Base-by-base conservation (phyloP, 2,113 vertebrate species). In the Microcebus murinus region DNA sequence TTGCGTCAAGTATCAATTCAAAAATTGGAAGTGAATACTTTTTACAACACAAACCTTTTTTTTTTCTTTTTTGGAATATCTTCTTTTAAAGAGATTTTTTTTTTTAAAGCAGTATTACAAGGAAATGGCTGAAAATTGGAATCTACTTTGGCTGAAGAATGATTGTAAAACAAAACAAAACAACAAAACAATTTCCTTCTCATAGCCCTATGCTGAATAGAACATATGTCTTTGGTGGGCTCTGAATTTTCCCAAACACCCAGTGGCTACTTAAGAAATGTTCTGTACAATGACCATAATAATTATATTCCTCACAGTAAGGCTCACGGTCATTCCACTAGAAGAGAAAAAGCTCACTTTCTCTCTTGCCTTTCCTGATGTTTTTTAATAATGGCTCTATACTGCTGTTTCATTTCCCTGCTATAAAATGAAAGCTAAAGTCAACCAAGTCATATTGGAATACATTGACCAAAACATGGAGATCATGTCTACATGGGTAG, bases 1-100 rank as follows among this genome's bases (percentile, higher is more conserved):
- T 65, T 95, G 92, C 92, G 97, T 98, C 96, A 98, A 98, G 48
- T 89, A 97, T 92, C 74, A 93, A 83, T 81, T 57, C 61, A 97
- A 97, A 96, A 96, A 52, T 39, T 80, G 34, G 34, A 91, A 98
- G 55, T 11, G 95, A 52, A 27, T 95, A 91, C 90, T 94, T 97
- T 97, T 97, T 90, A 67, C 95, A 96, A 91, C 63, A 94, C 61
- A 93, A 79, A 97, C 6, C 77, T 45, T 45, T 45, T 45, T 83
- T 96, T 96, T 59, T 77, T 95, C 95, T 96, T 59, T 52, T 91
- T 36, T 4, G 13, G 17, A 29, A 31, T 74, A 70, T 76, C 50
- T 87, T 93, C 93, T 96, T 95, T 83, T 97, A 97, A 98, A 87
- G 79, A 34, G 68, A 73, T 97, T 98, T 25, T 96, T 92, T 96